Conservation (phyloP, 2,113 vertebrate species). For the Solea solea region DNA sequence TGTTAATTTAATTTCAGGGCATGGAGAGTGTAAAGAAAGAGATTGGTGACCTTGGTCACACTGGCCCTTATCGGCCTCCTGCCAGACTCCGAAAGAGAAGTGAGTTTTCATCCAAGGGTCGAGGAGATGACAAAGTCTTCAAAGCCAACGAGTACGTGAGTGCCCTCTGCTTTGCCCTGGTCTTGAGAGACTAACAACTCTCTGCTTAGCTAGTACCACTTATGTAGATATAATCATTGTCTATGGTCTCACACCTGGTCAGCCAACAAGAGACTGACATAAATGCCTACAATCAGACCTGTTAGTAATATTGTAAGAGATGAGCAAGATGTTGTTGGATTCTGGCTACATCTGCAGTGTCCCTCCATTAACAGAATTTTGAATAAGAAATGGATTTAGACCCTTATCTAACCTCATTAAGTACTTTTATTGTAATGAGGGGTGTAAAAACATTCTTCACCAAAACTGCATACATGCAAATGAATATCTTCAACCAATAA, state of each 20-base stretch:
- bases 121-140: constrained; percentile 82
- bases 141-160: constrained; percentile 91
- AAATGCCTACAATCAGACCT: background rate
- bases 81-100: constrained; percentile 88
- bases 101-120: constrained; percentile 87
- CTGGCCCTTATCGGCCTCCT: constrained; percentile 89
- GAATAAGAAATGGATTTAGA: too few species aligned
- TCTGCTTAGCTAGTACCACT: background rate
- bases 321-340: too few species aligned
- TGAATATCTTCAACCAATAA: too few species aligned
- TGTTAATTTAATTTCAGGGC: constrained; percentile 78
- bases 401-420: too few species aligned
- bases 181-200: background rate
- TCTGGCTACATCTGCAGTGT: too few species aligned
- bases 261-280: background rate
- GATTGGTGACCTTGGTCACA: constrained; percentile 89
- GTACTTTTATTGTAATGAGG: too few species aligned
- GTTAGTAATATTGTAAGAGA: background rate
- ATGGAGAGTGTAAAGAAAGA: constrained; percentile 94
- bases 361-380: too few species aligned
- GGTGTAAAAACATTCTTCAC: too few species aligned
- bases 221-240: background rate
- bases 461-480: too few species aligned
- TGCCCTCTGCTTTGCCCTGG: constrained; percentile 21
- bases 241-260: background rate